Conservation (phyloP, 1,140 invertebrate species). For the Chymomyza costata region DNA sequence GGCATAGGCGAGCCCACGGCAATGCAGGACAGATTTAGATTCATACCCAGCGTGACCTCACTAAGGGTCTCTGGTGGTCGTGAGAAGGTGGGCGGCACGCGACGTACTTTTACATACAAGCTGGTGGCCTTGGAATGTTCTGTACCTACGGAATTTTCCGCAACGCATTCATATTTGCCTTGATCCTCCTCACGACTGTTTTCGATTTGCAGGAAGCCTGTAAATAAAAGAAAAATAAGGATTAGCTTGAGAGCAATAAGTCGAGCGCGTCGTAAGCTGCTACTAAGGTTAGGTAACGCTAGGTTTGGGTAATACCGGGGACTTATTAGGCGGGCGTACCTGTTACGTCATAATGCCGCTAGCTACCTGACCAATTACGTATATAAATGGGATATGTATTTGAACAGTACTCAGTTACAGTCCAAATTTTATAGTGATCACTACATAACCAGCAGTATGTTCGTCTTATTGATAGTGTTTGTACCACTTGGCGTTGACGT, state of each 20-base stretch:
- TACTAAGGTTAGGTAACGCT: too few relatives aligned
- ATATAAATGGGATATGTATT: slow-evolving; percentile 25
- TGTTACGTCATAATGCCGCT: too few relatives aligned
- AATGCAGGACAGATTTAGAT: slow-evolving; percentile 95
- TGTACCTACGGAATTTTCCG: slow-evolving; percentile 92
- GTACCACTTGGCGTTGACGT: too few relatives aligned
- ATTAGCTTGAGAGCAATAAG: slow-evolving; percentile 4
- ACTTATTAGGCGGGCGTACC: too few relatives aligned
- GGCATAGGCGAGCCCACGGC: slow-evolving; percentile 98
- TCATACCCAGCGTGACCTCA: slow-evolving; percentile 92
- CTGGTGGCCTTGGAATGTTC: slow-evolving; percentile 93
- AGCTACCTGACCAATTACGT: slow-evolving; percentile 32
- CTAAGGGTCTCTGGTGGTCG: slow-evolving; percentile 88
- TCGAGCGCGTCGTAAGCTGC: too few relatives aligned
- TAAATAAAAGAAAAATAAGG: slow-evolving; percentile 60
- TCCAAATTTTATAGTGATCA: not conserved
- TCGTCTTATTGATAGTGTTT: slow-evolving; percentile 1
- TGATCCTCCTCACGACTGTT: slow-evolving; percentile 92
- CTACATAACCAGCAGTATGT: slow-evolving; percentile 5
- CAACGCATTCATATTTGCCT: slow-evolving; percentile 95
- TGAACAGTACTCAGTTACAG: slow-evolving; percentile 12
- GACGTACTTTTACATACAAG: slow-evolving; percentile 96
- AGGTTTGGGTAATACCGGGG: too few relatives aligned
- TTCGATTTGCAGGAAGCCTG: slow-evolving; percentile 94
- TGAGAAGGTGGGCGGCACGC: slow-evolving; percentile 95